Percentiles rank a stretch among this genome's conserved stretches.
phyloP scores from a whole-genome alignment of 2,888 invertebrate species.

The Cryptus viduatorius region DNA sequence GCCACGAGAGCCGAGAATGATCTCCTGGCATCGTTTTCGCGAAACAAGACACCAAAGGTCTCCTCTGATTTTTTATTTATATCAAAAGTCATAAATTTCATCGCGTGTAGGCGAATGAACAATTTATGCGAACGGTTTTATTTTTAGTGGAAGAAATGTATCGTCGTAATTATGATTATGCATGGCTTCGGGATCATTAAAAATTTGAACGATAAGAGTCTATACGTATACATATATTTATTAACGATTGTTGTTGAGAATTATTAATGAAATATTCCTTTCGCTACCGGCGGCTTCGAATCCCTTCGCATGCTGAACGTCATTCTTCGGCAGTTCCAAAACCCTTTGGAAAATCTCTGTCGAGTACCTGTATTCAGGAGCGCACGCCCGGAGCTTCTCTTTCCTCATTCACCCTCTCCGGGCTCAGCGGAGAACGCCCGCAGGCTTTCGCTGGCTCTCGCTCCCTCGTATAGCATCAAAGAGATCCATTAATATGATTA shows the following conservation, averaged over 20 bases:
- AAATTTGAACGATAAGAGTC: neutral
- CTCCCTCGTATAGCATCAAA: constrained; percentile 61
- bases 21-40: constrained; percentile 42
- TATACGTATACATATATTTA: neutral
- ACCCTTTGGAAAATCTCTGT: constrained; percentile 27
- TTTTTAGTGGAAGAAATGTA: neutral
- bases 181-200: neutral
- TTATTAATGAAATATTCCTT: constrained; percentile 7
- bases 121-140: neutral
- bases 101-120: neutral
- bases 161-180: neutral
- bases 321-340: constrained; percentile 9
- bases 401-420: neutral
- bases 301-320: constrained; percentile 20
- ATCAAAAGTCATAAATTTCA: constrained; percentile 48
- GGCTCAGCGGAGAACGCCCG: constrained; percentile 30
- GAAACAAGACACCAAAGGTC: constrained; percentile 35
- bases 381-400: constrained; percentile 16
- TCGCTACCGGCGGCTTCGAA: neutral
- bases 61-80: constrained; percentile 13
- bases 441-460: constrained; percentile 44
- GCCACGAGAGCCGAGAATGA: constrained; percentile 30
- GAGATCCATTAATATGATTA: constrained; percentile 69
- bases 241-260: neutral
- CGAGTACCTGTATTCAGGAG: constrained; percentile 44